A percentile compares a stretch with the other conserved stretches of the same genome.
Conservation (phyloP, 2,113 vertebrate species). For the Saccopteryx bilineata region DNA sequence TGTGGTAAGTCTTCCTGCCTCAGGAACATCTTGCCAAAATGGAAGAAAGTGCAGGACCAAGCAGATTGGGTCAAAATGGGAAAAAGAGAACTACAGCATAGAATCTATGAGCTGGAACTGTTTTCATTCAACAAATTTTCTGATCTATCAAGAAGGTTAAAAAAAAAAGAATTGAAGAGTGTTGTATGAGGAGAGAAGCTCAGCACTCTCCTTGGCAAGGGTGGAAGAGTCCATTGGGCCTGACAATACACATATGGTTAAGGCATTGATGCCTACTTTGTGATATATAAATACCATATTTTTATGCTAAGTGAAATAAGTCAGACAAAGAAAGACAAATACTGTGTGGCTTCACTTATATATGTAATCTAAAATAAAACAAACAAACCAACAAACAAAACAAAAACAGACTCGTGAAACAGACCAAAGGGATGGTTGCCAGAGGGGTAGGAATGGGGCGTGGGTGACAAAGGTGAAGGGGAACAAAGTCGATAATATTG, state of each 20-base stretch:
- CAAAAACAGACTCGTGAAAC: not conserved
- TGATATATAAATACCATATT: not conserved
- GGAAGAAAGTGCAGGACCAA: not conserved
- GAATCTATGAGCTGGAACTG: not conserved
- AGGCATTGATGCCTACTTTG: not conserved
- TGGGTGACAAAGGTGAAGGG: not conserved
- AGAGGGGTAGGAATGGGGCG: not conserved
- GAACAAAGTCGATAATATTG: not conserved
- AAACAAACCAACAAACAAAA: not conserved
- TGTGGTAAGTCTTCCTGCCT: not conserved
- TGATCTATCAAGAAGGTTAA: not conserved
- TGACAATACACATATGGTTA: not conserved
- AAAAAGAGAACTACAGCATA: not conserved
- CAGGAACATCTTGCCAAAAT: not conserved
- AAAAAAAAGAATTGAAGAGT: not conserved
- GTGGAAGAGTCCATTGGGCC: not conserved
- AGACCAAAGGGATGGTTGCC: not conserved
- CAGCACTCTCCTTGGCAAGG: not conserved
- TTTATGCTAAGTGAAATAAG: not conserved
- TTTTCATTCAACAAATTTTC: not conserved
- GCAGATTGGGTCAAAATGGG: not conserved
- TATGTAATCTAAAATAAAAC: not conserved
- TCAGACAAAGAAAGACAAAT: not conserved
- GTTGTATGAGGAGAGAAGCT: not conserved
- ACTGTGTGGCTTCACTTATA: not conserved